Conservation (phyloP, 1,140 invertebrate species). For the Copidosoma floridanum region DNA sequence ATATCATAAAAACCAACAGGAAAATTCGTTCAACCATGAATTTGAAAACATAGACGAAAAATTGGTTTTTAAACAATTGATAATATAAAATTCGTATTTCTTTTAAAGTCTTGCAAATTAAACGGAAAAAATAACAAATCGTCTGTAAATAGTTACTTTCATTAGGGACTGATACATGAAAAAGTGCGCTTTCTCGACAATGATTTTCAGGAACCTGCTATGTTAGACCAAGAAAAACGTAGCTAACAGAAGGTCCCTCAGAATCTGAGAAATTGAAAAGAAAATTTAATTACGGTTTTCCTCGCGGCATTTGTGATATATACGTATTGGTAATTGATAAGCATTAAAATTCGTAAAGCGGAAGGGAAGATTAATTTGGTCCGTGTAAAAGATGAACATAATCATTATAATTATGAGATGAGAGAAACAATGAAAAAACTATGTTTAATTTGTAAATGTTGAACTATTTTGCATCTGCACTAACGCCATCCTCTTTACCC, state of each 20-base stretch:
- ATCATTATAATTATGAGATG: too few relatives aligned
- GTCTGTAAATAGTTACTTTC: not conserved
- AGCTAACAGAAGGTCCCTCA: constrained; percentile 12
- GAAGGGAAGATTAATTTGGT: too few relatives aligned
- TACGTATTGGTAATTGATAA: not conserved
- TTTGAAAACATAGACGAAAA: constrained; percentile 17
- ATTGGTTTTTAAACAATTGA: constrained; percentile 1
- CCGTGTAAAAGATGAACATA: too few relatives aligned
- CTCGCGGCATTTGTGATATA: constrained; percentile 22
- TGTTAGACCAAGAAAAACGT: constrained; percentile 8
- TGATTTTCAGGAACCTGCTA: constrained; percentile 19
- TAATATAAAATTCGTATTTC: constrained; percentile 11
- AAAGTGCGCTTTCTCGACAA: constrained; percentile 11
- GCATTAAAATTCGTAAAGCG: too few relatives aligned
- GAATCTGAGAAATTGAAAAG: constrained; percentile 8
- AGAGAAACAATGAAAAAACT: not conserved
- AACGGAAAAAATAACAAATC: too few relatives aligned
- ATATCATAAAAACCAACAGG: not conserved
- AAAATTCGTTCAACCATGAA: constrained; percentile 1
- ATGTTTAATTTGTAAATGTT: constrained; percentile 29
- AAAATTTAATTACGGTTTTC: not conserved
- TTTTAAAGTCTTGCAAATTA: too few relatives aligned
- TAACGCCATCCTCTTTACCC: not conserved
- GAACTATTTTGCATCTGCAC: constrained; percentile 8
- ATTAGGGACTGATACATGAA: constrained; percentile 3